Base-by-base conservation (phyloP, 2,113 vertebrate species). In the Tychaedon coryphoeus region DNA sequence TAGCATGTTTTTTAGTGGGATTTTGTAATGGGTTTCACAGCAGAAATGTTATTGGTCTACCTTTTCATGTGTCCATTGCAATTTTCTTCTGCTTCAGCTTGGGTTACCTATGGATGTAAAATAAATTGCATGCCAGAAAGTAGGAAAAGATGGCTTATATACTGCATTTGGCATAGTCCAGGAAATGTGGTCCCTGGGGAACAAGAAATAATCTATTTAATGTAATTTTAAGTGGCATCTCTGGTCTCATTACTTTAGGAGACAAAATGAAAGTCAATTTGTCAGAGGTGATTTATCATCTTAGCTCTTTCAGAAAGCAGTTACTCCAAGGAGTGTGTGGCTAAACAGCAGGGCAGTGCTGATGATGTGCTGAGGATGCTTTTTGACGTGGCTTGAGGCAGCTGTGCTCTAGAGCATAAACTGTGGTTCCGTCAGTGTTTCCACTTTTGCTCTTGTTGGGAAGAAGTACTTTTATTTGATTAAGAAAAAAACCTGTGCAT, bases 221-320 rank as follows among this genome's bases (percentile, higher is more conserved):
- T 91, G 14, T 76, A 43, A 71, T 78, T 67, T 83, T 54, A 86
- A 93, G 60, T 57, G 50, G 17, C 29, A 74, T 92, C 62, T 75
- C 87, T 81, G 73, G 72, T 83, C 45, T 58, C 82, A 79, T 71
- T 95, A 67, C 48, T 56, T 82, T 66, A 58, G 34, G 82, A 91
- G 71, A 94, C 43, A 92, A 92, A 97, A 88, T 79, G 92, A 85
- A 97, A 95, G 83, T 94, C 80, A 90, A 64, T 96, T 97, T 97
- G 77, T 95, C 91, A 69, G 34, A 77, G 53, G 31, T 92, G 75
- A 96, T 96, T 94, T 94, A 81, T 48, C 81, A 72, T 71, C 69
- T 70, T 47, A 78, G 66, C 34, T 95, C n/a, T 93, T 95, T 69
- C 28, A 69, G 76, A 88, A 94, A 56, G 42, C n/a, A 45, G 25